A percentile compares a stretch with the other conserved stretches of the same genome.
These are phyloP conservation scores for Lasioglossum baleicum DNA, from an alignment of 1,140 invertebrate species.

Conservation along the genomic window DNA sequence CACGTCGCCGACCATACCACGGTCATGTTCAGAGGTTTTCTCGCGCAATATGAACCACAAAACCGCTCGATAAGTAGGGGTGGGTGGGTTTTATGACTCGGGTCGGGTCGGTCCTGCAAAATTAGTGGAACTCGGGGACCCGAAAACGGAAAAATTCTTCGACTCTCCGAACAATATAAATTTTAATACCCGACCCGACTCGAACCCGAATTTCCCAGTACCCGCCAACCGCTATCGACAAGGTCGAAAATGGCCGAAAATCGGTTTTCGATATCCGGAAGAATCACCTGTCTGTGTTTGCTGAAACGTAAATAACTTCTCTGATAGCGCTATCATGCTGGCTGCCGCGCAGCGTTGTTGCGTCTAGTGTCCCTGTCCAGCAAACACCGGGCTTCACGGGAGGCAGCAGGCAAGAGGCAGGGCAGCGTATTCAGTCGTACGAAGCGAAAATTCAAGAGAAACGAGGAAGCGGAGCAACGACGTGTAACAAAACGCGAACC, in stretches of 20 bases:
- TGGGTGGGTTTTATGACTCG: too few relatives aligned
- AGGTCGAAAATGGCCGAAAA: not conserved
- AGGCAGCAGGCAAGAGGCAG: conserved; percentile 12
- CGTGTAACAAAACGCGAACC: conserved; percentile 55
- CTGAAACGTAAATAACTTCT: too few relatives aligned
- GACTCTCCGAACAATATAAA: too few relatives aligned
- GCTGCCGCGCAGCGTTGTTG: not conserved
- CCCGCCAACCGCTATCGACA: too few relatives aligned
- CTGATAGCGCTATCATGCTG: too few relatives aligned
- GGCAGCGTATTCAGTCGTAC: conserved; percentile 31
- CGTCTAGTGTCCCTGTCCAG: not conserved
- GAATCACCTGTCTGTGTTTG: too few relatives aligned
- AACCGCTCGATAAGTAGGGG: too few relatives aligned
- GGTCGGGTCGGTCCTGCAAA: too few relatives aligned
- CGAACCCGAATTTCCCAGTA: too few relatives aligned
- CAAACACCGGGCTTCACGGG: conserved; percentile 33
- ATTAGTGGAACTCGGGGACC: too few relatives aligned
- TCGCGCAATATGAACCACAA: not conserved
- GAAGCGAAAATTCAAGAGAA: conserved; percentile 54
- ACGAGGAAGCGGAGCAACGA: conserved; percentile 58
- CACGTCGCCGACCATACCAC: not conserved
- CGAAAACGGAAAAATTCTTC: too few relatives aligned
- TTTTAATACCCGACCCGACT: too few relatives aligned
- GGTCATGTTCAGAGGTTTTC: not conserved
- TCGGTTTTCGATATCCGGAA: not conserved